phyloP scores from a whole-genome alignment of 2,888 invertebrate genomes.

The Acleris emargana region DNA sequence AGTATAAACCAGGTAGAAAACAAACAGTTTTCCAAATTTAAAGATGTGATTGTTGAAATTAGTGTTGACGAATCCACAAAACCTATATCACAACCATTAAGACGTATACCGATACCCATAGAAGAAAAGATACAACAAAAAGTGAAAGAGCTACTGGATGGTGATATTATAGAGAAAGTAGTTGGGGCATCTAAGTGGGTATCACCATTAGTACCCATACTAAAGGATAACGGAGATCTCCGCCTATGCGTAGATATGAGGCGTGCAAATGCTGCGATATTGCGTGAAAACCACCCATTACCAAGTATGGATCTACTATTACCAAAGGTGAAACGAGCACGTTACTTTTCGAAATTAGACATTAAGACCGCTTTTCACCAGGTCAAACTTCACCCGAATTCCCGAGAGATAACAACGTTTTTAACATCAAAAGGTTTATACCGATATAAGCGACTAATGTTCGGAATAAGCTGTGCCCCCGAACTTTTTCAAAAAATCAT shows the following conservation, averaged over 20 bases:
- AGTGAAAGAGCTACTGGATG: neutral
- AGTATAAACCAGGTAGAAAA: conserved; percentile 22
- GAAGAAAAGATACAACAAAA: conserved; percentile 11
- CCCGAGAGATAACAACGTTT: conserved; percentile 57
- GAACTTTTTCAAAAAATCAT: conserved; percentile 30
- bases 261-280: conserved; percentile 1
- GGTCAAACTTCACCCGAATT: conserved; percentile 50
- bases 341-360: conserved; percentile 49
- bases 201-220: too few relatives aligned
- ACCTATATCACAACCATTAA: conserved; percentile 33
- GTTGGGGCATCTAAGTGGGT: neutral
- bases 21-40: conserved; percentile 42
- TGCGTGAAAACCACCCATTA: conserved; percentile 23
- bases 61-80: conserved; percentile 31
- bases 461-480: conserved; percentile 42
- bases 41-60: conserved; percentile 34
- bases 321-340: conserved; percentile 38
- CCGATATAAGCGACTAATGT: conserved; percentile 49
- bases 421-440: conserved; percentile 39
- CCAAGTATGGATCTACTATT: conserved; percentile 23
- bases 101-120: conserved; percentile 34
- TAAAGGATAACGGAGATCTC: neutral
- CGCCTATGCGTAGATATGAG: conserved; percentile 4
- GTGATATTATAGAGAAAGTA: neutral
- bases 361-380: conserved; percentile 56